These are phyloP conservation scores for Acromyrmex charruanus DNA, from an alignment of 1,140 invertebrate species.

Conservation along the genomic window DNA sequence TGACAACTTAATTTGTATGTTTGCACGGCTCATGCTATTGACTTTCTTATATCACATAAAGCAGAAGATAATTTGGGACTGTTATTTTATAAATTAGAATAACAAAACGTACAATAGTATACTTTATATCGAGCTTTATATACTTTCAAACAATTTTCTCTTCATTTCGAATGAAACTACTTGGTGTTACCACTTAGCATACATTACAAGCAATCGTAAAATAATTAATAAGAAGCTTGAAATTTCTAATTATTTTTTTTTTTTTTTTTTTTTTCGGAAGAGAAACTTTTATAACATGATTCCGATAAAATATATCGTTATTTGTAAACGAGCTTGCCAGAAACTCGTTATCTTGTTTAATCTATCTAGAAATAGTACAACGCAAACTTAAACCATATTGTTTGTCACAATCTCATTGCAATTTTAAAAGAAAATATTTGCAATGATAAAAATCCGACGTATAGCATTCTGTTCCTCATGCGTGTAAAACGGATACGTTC, in stretches of 20 bases:
- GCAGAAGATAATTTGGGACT: slow-evolving; percentile 3
- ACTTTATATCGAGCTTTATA: not conserved
- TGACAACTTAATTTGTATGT: slow-evolving; percentile 16
- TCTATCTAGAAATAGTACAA: not conserved
- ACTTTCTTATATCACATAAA: slow-evolving; percentile 40
- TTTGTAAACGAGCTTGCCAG: slow-evolving; percentile 1
- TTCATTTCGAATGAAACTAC: not conserved
- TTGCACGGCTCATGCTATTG: slow-evolving; percentile 31
- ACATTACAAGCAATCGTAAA: not conserved
- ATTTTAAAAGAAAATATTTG: slow-evolving; percentile 14
- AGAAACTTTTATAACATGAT: not conserved
- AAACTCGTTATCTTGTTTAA: not conserved
- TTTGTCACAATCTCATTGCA: slow-evolving; percentile 1
- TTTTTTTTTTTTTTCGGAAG: not conserved
- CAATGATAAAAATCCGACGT: slow-evolving; percentile 2
- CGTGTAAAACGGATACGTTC: not conserved
- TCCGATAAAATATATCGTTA: slow-evolving; percentile 23
- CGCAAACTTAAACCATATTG: not conserved
- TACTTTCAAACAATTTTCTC: slow-evolving; percentile 11
- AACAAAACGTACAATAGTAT: not conserved
- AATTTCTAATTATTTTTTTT: not conserved
- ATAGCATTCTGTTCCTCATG: not conserved
- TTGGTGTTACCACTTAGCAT: not conserved
- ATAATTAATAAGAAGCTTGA: slow-evolving; percentile 10
- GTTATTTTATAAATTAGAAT: not conserved